Percentiles rank a stretch among this genome's conserved stretches.
phyloP scores from a whole-genome alignment of 2,113 vertebrate species.

The Pedionomus torquatus region DNA sequence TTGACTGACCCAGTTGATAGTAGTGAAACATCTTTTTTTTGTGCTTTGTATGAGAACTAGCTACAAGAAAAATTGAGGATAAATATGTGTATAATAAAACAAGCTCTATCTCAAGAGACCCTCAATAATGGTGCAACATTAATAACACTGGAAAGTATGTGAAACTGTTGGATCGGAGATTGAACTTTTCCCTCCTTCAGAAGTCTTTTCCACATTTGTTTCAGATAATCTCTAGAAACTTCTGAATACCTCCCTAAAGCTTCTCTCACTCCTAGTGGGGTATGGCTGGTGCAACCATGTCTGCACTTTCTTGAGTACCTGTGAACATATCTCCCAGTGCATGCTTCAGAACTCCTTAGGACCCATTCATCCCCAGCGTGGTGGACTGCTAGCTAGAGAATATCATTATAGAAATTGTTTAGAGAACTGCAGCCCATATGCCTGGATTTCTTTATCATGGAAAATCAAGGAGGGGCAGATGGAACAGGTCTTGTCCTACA shows the following conservation, averaged over 20 bases:
- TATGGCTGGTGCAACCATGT: background rate
- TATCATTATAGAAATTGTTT: too few relatives aligned
- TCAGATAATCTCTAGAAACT: background rate
- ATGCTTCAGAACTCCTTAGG: background rate
- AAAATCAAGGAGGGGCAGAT: background rate
- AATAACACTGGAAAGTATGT: background rate
- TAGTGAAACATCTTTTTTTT: background rate
- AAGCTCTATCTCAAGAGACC: background rate
- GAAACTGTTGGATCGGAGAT: background rate
- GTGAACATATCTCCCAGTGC: accelerated
- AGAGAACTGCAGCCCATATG: background rate
- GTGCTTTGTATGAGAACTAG: background rate
- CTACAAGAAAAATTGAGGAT: background rate
- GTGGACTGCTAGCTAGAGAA: too few relatives aligned
- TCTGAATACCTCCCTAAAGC: background rate
- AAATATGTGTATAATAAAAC: background rate
- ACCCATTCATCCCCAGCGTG: too few relatives aligned
- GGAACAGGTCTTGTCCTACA: background rate
- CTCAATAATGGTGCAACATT: background rate
- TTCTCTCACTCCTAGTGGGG: background rate
- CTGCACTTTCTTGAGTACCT: background rate
- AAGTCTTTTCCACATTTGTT: background rate
- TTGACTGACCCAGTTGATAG: background rate
- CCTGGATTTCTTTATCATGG: background rate
- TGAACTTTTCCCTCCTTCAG: background rate